Evolutionary conservation across 2,797 vertebrate species (phyloP).

Genomic region (Hippocampus kuda): DNA sequence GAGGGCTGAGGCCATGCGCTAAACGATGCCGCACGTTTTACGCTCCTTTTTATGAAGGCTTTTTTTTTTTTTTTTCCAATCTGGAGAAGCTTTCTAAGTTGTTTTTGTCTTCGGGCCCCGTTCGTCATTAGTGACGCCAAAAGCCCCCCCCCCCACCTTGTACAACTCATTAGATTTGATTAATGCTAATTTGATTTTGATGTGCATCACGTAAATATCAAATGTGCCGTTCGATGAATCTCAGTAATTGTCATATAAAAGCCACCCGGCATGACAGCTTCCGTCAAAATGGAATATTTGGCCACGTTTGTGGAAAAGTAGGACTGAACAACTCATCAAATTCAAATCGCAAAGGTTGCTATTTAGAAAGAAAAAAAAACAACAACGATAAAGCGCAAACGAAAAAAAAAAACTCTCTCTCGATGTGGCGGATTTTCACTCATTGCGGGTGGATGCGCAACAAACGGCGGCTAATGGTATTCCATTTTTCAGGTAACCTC

Average conservation of each 20-base stretch:
- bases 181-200: constrained; percentile 5
- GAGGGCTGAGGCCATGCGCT: constrained; percentile 17
- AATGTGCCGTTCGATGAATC: not conserved
- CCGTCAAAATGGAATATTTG: not conserved
- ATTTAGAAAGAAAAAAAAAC: no score
- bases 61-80: not conserved
- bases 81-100: not conserved
- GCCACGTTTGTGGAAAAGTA: not conserved
- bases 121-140: no score
- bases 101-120: not conserved
- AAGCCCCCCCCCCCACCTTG: not conserved
- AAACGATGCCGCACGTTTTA: constrained; percentile 15
- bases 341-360: no score
- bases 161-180: constrained; percentile 3
- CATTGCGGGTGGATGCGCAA: no score
- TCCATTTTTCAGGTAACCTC: not conserved
- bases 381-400: no score
- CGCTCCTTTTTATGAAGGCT: not conserved
- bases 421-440: no score
- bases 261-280: not conserved
- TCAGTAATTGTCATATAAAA: not conserved
- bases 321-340: no score
- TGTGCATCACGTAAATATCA: not conserved
- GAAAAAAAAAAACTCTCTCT: no score
- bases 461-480: not conserved